Evolutionary conservation across 2,113 vertebrate species (phyloP), one percentile per base, ranked within the genome.

Genomic region (Tragelaphus imberbis): DNA sequence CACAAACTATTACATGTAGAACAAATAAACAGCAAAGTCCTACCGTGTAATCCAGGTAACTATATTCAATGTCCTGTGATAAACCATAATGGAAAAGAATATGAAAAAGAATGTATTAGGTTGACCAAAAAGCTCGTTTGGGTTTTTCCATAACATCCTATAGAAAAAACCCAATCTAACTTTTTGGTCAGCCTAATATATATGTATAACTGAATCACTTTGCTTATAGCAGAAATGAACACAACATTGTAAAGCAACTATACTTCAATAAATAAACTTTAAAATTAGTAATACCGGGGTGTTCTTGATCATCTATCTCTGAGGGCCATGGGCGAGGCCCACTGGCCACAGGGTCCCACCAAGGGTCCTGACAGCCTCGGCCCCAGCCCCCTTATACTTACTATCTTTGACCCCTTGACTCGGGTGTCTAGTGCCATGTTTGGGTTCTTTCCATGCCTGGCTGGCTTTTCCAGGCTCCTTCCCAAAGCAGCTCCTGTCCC

Each of bases 351-450:
- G 3, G 28, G 7, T 88, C n/a, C 27, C 55, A 40, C 14, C 49
- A 13, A 36, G n/a, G 30, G 12, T 59, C 63, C 55, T 27, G n/a
- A 58, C 53, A 56, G 65, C 30, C 51, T 59, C 21, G 8, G 93
- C 2, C 15, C 5, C 12, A 4, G 8, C 4, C 1, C 23, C 28
- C 25, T 2, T 7, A 2, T 1, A 61, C 28, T 80, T n/a, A 47
- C 56, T 13, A 40, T 86, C 65, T 92, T 58, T 5, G 10, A 84
- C 3, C 63, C 27, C 3, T 56, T 55, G 7, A 44, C 28, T 36
- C 14, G 4, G 13, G 30, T 36, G 2, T 80, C 58, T 49, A 33
- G 36, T 1, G 0, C 21, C 56, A 47, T 21, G 3, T 6, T 56
- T 30, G 25, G 51, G 23, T 77, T 61, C 79, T 75, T 86, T 9